Evolutionary conservation across 2,113 vertebrate genomes (phyloP), one percentile per base, ranked within the genome.

Genomic region (Ailurus styani): DNA sequence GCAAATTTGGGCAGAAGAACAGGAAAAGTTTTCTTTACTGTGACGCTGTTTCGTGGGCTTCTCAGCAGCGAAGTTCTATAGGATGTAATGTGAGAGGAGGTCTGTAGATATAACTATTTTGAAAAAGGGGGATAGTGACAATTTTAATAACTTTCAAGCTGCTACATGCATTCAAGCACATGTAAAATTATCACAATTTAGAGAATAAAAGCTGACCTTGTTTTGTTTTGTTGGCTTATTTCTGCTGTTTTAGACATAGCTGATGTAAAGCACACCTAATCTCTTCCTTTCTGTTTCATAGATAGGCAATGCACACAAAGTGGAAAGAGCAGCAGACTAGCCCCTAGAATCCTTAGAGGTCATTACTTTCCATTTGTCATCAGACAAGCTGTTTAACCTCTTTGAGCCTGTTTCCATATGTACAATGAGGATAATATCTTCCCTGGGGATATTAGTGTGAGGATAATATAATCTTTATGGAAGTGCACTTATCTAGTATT

Each of bases 381-480:
- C 50, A 52, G 70, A 87, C 90, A 96, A 96, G 83, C 97, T 20
- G 40, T 86, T 98, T 95, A 96, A 98, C 97, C 92, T 96, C 93
- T 96, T 40, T 97, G 97, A 98, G 96, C 96, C 96, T 96, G 92
- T 98, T 97, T 95, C 83, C 97, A 90, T 96, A 93, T 92, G 92
- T 87, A 70, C 34, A 1, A 92, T 60, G 79, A 93, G 75, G 97
- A 98, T 96, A 97, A 90, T 96, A 87, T 97, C 90, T 97, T 98
- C 92, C 94, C 81, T 29, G 52, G 90, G 96, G 95, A 77, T 90
- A 96, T 98, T 98, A 96, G 37, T 68, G 62, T 75, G 92, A 96
- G 90, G 97, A 95, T 97, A 98, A 97, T 97, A 87, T 96, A 98
- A 98, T 97, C 94, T 93, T 98, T 29, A 52, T 95, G 92, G 72